These are phyloP conservation scores for Vimba vimba DNA, from an alignment of 2,113 vertebrate species.

Conservation along the genomic window DNA sequence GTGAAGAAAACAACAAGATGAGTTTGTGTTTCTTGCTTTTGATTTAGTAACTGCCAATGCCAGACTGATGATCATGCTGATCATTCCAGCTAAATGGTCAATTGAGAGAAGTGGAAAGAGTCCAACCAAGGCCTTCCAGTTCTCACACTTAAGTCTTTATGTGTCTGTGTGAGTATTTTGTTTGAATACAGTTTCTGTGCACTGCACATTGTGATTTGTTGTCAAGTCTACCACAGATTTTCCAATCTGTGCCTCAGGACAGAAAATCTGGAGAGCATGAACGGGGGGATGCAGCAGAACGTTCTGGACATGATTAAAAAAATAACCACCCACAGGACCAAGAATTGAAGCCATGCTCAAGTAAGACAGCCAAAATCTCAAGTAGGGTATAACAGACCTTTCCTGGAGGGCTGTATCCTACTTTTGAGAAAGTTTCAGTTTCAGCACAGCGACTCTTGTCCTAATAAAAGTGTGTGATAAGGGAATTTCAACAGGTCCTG, in stretches of 20 bases:
- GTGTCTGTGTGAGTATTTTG: neutral
- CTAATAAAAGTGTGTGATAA: slow-evolving; percentile 17
- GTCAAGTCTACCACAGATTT: neutral
- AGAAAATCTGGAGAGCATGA: neutral
- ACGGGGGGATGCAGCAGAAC: neutral
- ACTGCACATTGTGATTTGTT: neutral
- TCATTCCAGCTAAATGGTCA: slow-evolving; percentile 2
- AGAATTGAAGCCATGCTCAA: slow-evolving; percentile 12
- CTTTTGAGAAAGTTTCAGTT: slow-evolving; percentile 22
- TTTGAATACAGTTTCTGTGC: neutral
- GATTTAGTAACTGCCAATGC: neutral
- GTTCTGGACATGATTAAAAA: slow-evolving; percentile 8
- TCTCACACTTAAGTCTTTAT: slow-evolving; percentile 2
- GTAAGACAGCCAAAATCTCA: slow-evolving; percentile 16
- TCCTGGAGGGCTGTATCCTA: slow-evolving; percentile 31
- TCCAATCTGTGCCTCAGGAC: neutral
- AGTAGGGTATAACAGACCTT: slow-evolving; percentile 27
- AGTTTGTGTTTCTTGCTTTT: neutral
- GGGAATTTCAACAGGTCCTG: slow-evolving; percentile 29
- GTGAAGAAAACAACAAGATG: slow-evolving; percentile 4
- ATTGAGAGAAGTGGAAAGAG: neutral
- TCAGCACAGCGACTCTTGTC: slow-evolving; percentile 1
- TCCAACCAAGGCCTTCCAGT: slow-evolving; percentile 4
- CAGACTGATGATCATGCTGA: neutral
- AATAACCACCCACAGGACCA: slow-evolving; percentile 2